Percentiles rank a stretch among this genome's conserved stretches.
Conservation (phyloP, 2,113 vertebrate genomes). For the Ctenomys sociabilis region DNA sequence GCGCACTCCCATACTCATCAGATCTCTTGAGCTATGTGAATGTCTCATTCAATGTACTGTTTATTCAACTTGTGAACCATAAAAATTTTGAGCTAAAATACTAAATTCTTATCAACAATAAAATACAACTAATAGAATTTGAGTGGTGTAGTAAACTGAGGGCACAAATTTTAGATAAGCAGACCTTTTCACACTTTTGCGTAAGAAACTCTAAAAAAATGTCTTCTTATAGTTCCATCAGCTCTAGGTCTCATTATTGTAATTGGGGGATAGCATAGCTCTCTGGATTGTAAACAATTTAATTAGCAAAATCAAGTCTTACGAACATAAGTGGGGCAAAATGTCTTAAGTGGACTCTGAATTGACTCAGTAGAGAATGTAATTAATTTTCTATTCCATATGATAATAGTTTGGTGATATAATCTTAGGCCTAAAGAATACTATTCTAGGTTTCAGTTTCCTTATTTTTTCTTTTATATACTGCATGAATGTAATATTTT, state of each 20-base stretch:
- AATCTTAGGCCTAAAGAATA: too few relatives aligned
- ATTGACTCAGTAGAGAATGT: background rate
- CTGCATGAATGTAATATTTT: too few relatives aligned
- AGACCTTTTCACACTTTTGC: too few relatives aligned
- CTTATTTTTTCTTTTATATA: too few relatives aligned
- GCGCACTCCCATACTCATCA: constrained; percentile 52
- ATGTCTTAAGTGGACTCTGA: background rate
- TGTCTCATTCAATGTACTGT: constrained; percentile 46
- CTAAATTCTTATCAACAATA: background rate
- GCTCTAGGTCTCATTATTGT: too few relatives aligned
- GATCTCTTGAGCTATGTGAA: background rate
- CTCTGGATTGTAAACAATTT: background rate
- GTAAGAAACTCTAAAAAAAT: too few relatives aligned
- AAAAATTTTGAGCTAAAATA: constrained; percentile 43
- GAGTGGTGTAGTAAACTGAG: background rate
- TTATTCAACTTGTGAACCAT: constrained; percentile 29
- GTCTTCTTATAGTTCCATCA: background rate
- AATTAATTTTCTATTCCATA: too few relatives aligned
- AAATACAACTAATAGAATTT: constrained; percentile 1
- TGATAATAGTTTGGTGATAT: too few relatives aligned
- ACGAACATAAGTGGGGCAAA: background rate
- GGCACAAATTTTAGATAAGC: background rate
- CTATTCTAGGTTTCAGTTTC: too few relatives aligned
- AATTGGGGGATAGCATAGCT: background rate
- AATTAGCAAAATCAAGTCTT: background rate